A percentile compares a stretch with the other conserved stretches of the same genome.
Conservation (phyloP, 1,140 invertebrate species). For the Adelges cooleyi region DNA sequence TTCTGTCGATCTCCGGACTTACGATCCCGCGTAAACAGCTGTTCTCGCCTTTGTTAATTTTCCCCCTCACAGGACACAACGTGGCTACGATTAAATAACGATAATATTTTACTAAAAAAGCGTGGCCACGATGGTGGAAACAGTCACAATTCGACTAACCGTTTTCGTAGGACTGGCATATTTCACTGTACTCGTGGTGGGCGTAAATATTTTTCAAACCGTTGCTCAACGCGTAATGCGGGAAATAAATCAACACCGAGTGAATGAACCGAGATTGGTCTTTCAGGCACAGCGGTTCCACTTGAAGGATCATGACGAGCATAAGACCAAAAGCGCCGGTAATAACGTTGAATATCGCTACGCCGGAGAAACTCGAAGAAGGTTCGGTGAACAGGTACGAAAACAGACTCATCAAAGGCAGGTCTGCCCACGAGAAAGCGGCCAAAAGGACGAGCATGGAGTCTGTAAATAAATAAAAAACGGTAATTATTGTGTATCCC, state of each 20-base stretch:
- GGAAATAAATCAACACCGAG: conserved; percentile 46
- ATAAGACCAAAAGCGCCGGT: conserved; percentile 46
- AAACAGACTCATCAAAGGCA: conserved; percentile 43
- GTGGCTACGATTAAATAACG: no score
- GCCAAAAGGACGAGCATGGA: conserved; percentile 42
- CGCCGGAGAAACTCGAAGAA: conserved; percentile 57
- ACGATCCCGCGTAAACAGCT: no score
- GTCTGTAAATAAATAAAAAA: conserved; percentile 34
- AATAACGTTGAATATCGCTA: conserved; percentile 55
- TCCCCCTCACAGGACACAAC: no score
- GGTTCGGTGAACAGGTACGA: conserved; percentile 49
- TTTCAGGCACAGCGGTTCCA: conserved; percentile 41
- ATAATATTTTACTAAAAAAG: conserved; percentile 37
- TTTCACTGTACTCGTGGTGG: conserved; percentile 10
- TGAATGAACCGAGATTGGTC: conserved; percentile 43
- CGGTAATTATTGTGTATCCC: background rate
- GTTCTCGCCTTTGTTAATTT: no score
- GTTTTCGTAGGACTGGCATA: conserved; percentile 29
- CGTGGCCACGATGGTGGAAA: no score
- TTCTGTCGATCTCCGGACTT: conserved; percentile 47
- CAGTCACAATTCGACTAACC: no score
- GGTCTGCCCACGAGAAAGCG: conserved; percentile 42
- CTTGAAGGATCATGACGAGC: conserved; percentile 46
- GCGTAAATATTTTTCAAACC: conserved; percentile 29
- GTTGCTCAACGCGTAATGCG: conserved; percentile 46